A percentile compares a stretch with the other conserved stretches of the same genome.
Evolutionary conservation across 2,113 vertebrate genomes (phyloP).

Genomic region (Eulemur rufifrons): DNA sequence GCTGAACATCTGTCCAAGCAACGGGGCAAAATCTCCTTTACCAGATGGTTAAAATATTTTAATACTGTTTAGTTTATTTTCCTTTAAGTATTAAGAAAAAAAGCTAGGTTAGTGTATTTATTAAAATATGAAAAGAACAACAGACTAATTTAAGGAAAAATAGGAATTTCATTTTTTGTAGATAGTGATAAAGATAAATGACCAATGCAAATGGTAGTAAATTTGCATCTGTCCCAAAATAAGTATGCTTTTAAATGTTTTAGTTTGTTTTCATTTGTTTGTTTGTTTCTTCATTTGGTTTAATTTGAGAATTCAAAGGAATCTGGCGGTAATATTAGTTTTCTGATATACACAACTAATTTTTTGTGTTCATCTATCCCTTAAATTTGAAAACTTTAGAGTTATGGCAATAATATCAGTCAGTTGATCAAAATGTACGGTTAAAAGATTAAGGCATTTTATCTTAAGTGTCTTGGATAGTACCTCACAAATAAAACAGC

Average conservation of each 20-base stretch:
- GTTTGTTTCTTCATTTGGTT: neutral
- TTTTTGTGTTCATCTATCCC: neutral
- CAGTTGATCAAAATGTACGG: neutral
- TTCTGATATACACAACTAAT: neutral
- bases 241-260: neutral
- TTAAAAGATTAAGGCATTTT: neutral
- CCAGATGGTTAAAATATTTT: neutral
- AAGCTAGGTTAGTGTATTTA: neutral
- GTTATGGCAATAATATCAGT: neutral
- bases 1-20: neutral
- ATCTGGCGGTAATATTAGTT: neutral
- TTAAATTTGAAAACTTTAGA: neutral
- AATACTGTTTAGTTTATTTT: neutral
- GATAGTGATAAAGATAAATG: neutral
- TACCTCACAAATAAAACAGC: conserved; percentile 60
- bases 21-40: neutral
- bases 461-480: conserved; percentile 25
- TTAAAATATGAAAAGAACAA: neutral
- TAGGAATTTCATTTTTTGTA: neutral
- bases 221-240: neutral
- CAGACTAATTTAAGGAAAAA: neutral
- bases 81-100: neutral
- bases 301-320: neutral
- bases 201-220: neutral
- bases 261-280: no score